Base-by-base conservation (phyloP, 2,797 vertebrate genomes). In the Jordanella pulchra region DNA sequence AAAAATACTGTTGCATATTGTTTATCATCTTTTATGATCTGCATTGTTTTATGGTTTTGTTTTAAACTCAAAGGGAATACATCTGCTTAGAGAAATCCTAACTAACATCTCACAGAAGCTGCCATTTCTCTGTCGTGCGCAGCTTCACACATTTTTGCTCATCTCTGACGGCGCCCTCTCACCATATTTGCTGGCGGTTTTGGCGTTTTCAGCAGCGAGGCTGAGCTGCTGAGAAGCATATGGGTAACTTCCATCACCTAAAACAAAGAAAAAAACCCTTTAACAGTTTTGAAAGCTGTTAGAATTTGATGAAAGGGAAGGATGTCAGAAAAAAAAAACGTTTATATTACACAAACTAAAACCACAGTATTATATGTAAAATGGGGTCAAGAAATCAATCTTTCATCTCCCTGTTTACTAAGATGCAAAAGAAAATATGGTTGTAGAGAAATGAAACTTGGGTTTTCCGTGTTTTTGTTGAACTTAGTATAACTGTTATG, bases 111-210 rank as follows among this genome's bases (percentile, higher is more conserved):
- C 7, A 44, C 71, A 44, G 7, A 7, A 17, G 54, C 69, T 17
- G n/a, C 17, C 14, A 7, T 47, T 70, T 78, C 70, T 76, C 60
- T 65, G 32, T 53, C 3, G 35, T 30, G 7, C 1, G 7, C n/a
- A 25, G 4, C 53, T 67, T 72, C 1, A 73, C 60, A 75, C 81
- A 18, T 56, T n/a, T 71, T 6, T 13, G 25, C 5, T 69, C 65
- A 67, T 55, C 55, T 71, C 30, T 18, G 25, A 2, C 53, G 21
- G 47, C 2, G 32, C n/a, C 63, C 66, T 86, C 92, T 88, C 66
- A 95, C 94, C 94, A 71, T 92, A 93, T 86, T 93, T 93, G 82
- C 67, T 87, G 56, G 88, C 48, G 4, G 88, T 67, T 91, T 94
- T 94, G 35, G 81, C 69, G 0, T 84, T 89, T 55, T 94, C 92